Percentiles rank a stretch among this genome's conserved stretches.
Evolutionary conservation across 2,888 invertebrate species (phyloP).

Genomic region (Drosophila barbarae): DNA sequence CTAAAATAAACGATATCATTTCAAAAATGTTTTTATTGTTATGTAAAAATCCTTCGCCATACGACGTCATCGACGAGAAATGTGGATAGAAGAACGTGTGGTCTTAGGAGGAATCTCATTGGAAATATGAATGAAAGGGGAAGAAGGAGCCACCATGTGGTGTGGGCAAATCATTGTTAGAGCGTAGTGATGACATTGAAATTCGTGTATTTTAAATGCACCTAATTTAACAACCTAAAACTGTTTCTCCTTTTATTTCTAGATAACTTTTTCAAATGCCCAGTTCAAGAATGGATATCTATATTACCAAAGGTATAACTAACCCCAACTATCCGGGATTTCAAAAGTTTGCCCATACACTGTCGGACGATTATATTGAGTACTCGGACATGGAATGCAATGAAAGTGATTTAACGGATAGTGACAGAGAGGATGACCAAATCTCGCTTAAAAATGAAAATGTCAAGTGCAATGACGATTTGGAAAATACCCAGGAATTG

Average conservation of each 20-base stretch:
- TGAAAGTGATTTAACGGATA: constrained; percentile 77
- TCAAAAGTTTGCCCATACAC: constrained; percentile 88
- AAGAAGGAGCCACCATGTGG: background rate
- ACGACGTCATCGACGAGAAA: background rate
- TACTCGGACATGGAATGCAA: constrained; percentile 78
- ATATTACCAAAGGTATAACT: constrained; percentile 82
- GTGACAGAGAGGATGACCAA: constrained; percentile 70
- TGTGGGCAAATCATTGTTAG: background rate
- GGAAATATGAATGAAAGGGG: background rate
- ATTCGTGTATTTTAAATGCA: background rate
- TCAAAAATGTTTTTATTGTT: background rate
- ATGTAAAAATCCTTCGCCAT: background rate
- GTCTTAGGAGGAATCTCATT: background rate
- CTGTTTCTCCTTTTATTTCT: background rate
- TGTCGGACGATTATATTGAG: constrained; percentile 80
- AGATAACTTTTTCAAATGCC: constrained; percentile 26
- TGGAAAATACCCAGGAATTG: constrained; percentile 8
- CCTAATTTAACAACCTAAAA: background rate
- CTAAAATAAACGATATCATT: background rate
- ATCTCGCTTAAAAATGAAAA: constrained; percentile 9
- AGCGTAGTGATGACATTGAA: background rate
- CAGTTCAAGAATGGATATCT: constrained; percentile 33
- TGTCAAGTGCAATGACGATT: background rate
- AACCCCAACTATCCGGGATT: constrained; percentile 93
- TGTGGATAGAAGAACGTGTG: background rate